phyloP scores from a whole-genome alignment of 2,888 invertebrate species.

The Cephus nigrinus region DNA sequence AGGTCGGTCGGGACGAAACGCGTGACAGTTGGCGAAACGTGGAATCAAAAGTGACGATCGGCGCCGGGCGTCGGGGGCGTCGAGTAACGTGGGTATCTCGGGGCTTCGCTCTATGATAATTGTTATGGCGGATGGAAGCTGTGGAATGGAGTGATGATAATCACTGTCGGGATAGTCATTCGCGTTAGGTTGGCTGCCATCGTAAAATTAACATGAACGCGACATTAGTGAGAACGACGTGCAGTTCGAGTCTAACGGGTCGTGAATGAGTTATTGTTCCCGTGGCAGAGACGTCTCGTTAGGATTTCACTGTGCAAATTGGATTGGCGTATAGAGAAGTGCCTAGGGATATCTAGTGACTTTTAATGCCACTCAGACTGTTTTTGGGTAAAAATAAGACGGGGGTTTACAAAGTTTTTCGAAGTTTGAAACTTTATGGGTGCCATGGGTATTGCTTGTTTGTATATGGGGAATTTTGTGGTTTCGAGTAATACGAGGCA shows the following conservation, averaged over 20 bases:
- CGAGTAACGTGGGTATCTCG: slow-evolving; percentile 9
- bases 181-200: slow-evolving; percentile 19
- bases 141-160: slow-evolving; percentile 31
- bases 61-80: neutral
- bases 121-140: neutral
- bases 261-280: slow-evolving; percentile 39
- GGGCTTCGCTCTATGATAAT: neutral
- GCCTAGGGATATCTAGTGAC: neutral
- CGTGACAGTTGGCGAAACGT: neutral
- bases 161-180: slow-evolving; percentile 38
- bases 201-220: slow-evolving; percentile 42
- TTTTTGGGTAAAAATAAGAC: neutral
- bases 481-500: neutral
- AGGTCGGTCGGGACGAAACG: neutral
- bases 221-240: slow-evolving; percentile 28
- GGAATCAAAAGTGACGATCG: neutral
- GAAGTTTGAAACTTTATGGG: neutral
- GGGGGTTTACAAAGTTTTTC: neutral
- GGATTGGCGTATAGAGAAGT: neutral
- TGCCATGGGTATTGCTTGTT: neutral
- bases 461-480: neutral
- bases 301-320: neutral
- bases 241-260: slow-evolving; percentile 46
- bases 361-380: neutral
- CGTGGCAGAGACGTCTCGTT: slow-evolving; percentile 11